Conservation (phyloP, 2,113 vertebrate species). For the Emydura subglobosa region DNA sequence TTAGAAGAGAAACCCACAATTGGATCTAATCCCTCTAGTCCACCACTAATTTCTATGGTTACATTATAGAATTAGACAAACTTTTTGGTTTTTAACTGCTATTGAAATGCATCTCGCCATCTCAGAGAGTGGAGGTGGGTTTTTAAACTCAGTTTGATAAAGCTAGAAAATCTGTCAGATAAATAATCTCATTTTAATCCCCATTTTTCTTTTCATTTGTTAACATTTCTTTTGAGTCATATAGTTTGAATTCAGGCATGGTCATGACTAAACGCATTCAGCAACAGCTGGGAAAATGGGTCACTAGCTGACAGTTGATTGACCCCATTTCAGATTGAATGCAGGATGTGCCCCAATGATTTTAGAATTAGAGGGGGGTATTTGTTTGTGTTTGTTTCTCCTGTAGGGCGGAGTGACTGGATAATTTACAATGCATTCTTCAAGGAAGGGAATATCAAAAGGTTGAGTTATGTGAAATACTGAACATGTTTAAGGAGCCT, state of each 20-base stretch:
- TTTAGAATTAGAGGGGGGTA: background rate
- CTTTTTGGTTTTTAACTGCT: background rate
- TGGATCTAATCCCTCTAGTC: background rate
- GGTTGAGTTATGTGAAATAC: background rate
- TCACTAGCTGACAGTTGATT: constrained; percentile 21
- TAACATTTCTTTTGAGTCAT: background rate
- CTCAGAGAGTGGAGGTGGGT: background rate
- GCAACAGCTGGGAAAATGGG: constrained; percentile 59
- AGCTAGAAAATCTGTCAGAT: background rate
- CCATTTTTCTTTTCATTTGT: background rate
- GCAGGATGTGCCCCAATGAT: background rate
- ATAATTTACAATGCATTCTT: background rate
- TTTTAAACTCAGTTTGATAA: background rate
- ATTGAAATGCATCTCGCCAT: background rate
- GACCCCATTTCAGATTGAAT: constrained; percentile 2
- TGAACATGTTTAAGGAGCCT: background rate
- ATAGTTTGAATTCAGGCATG: background rate
- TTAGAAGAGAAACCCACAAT: background rate
- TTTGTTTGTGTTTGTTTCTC: background rate
- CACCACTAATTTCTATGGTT: background rate
- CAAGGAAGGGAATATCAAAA: constrained; percentile 4
- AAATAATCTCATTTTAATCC: background rate
- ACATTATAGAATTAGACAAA: background rate
- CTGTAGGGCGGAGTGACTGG: constrained; percentile 15
- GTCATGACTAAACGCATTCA: background rate